These are phyloP conservation scores for Leptopilina clavipes DNA, from an alignment of 1,140 invertebrate species.

Conservation along the genomic window DNA sequence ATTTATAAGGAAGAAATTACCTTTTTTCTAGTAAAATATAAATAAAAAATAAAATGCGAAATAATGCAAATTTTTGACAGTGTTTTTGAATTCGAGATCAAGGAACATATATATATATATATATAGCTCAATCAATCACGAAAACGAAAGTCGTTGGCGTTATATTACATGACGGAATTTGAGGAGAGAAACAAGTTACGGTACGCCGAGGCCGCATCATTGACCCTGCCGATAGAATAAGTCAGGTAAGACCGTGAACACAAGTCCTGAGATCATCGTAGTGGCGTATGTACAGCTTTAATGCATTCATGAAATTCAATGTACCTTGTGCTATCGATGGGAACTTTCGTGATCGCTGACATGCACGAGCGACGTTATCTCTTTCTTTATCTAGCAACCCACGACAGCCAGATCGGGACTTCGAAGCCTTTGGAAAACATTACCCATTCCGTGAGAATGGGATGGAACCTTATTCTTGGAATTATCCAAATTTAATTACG, in stretches of 20 bases:
- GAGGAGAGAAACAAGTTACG: slow-evolving; percentile 37
- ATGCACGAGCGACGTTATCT: slow-evolving; percentile 34
- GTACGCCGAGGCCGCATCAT: slow-evolving; percentile 29
- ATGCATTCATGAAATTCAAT: slow-evolving; percentile 35
- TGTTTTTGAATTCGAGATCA: neutral
- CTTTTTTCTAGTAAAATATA: too few relatives aligned
- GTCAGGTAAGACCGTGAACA: slow-evolving; percentile 31
- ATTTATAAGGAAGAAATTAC: too few relatives aligned
- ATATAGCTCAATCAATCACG: slow-evolving; percentile 48
- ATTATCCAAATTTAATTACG: slow-evolving; percentile 35
- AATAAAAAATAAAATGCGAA: too few relatives aligned
- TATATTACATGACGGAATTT: slow-evolving; percentile 33
- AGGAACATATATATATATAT: too few relatives aligned
- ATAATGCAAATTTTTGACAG: slow-evolving; percentile 6
- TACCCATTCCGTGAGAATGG: slow-evolving; percentile 32
- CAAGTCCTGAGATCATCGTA: slow-evolving; percentile 30
- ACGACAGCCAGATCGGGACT: slow-evolving; percentile 30
- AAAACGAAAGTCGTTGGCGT: slow-evolving; percentile 30
- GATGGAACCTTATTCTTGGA: slow-evolving; percentile 30
- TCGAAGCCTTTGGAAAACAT: slow-evolving; percentile 30
- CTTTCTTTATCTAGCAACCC: slow-evolving; percentile 31
- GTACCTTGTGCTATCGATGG: slow-evolving; percentile 34
- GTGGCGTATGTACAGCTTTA: slow-evolving; percentile 21
- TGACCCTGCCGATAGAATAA: slow-evolving; percentile 33
- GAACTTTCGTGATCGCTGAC: slow-evolving; percentile 34